Evolutionary conservation across 2,888 invertebrate genomes (phyloP), one percentile per base, ranked within the genome.

Genomic region (Petrophora chlorosata): DNA sequence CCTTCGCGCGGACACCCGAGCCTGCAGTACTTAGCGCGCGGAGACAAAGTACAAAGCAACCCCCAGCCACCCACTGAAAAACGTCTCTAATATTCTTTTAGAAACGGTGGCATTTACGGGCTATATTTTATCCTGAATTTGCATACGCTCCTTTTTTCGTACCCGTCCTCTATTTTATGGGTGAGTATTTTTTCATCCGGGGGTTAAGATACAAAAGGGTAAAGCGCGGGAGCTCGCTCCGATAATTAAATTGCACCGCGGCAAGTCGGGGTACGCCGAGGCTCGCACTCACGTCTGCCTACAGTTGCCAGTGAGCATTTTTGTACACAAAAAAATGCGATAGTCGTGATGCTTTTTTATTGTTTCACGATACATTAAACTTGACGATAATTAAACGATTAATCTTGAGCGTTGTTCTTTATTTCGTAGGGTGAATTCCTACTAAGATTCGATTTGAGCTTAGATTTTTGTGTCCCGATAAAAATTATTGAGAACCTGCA

Each of bases 41-140:
- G 86, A 89, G 89, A 89, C 89, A 88, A 86, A 88, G 87, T 88
- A 89, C 85, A 87, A 88, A 88, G 87, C 85, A 81, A 74, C 80
- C 85, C 84, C 90, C 79, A 77, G 65, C 90, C 86, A 85, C 90
- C 90, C 90, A 88, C 91, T 90, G 90, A 89, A 91, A 90, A 91
- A 90, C 90, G 91, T 88, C 90, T 90, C 90, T 91, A 91, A 91
- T 91, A 91, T 91, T 91, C 91, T 90, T 91, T 90, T 91, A 90
- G 91, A 90, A 90, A 91, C 91, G 90, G 90, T 90, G 90, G 91
- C 91, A 91, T 91, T 91, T 91, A 91, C 91, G 90, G 90, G 91
- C 91, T 91, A 91, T 91, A 91, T 91, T 91, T 91, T 91, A 91
- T 90, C 90, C 90, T 81, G 91, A 91, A 91, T 91, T 91, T 91